Percentiles rank a stretch among this genome's conserved stretches.
Evolutionary conservation across 1,140 invertebrate species (phyloP).

Genomic region (Agrilus planipennis): DNA sequence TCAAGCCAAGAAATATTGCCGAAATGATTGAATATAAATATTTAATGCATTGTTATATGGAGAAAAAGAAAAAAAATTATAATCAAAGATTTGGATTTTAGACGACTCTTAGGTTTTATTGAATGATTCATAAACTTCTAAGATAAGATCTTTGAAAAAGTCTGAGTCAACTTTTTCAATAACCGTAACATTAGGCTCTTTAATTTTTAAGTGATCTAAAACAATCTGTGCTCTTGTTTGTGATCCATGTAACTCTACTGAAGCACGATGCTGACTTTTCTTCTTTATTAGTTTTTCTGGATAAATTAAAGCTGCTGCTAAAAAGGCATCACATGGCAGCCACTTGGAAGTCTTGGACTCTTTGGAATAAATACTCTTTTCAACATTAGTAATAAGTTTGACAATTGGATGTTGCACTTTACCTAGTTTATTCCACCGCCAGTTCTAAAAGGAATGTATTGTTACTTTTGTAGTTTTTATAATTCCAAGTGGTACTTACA

Average conservation of each 20-base stretch:
- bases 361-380: slow-evolving; percentile 4
- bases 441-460: not conserved
- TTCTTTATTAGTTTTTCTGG: slow-evolving; percentile 3
- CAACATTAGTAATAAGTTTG: slow-evolving; percentile 6
- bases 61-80: too few species aligned
- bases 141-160: slow-evolving; percentile 7
- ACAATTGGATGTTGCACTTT: not conserved
- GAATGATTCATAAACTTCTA: too few species aligned
- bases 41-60: too few species aligned
- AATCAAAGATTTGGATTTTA: too few species aligned
- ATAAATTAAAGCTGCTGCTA: slow-evolving; percentile 5
- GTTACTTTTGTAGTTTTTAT: too few species aligned
- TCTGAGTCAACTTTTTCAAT: slow-evolving; percentile 7
- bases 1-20: too few species aligned
- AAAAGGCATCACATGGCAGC: slow-evolving; percentile 8
- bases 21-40: too few species aligned
- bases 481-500: too few species aligned
- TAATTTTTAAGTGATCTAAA: slow-evolving; percentile 9
- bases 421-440: slow-evolving; percentile 5
- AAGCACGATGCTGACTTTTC: slow-evolving; percentile 4
- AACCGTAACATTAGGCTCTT: slow-evolving; percentile 8
- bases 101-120: too few species aligned
- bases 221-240: slow-evolving; percentile 9
- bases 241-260: slow-evolving; percentile 8
- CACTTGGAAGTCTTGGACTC: not conserved